Conservation (phyloP, 2,113 vertebrate genomes). For the Boulengeromyrus knoepffleri region DNA sequence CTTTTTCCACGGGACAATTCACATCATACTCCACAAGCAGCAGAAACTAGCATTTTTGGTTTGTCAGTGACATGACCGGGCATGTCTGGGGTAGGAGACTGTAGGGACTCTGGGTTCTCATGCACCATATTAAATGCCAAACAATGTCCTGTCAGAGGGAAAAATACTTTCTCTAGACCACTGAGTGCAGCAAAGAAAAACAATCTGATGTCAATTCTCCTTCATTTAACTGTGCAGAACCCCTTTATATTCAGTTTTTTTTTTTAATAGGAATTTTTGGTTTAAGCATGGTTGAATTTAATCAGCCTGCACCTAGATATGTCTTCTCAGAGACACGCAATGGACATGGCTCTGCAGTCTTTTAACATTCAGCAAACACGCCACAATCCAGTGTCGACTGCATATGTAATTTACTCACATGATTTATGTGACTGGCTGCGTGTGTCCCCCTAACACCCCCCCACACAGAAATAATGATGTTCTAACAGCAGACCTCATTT, state of each 20-base stretch:
- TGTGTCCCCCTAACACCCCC: background rate
- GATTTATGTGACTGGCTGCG: background rate
- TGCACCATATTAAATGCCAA: background rate
- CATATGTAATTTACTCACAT: background rate
- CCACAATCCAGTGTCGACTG: background rate
- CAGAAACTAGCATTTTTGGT: background rate
- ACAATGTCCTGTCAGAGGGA: background rate
- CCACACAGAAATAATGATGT: background rate
- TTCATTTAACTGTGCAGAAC: background rate
- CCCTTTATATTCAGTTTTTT: background rate
- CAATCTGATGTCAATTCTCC: background rate
- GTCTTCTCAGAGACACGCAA: background rate
- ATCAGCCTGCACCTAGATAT: background rate
- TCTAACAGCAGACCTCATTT: background rate
- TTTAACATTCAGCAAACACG: background rate
- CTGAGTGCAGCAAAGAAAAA: background rate
- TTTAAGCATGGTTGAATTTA: background rate
- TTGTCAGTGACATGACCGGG: background rate
- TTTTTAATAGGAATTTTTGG: background rate
- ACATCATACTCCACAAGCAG: slow-evolving; percentile 22
- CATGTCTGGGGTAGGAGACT: background rate
- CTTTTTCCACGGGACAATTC: slow-evolving; percentile 36
- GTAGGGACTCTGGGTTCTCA: background rate
- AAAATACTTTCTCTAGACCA: background rate
- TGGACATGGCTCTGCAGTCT: background rate